Conservation (phyloP, 2,113 vertebrate genomes). For the Morone saxatilis region DNA sequence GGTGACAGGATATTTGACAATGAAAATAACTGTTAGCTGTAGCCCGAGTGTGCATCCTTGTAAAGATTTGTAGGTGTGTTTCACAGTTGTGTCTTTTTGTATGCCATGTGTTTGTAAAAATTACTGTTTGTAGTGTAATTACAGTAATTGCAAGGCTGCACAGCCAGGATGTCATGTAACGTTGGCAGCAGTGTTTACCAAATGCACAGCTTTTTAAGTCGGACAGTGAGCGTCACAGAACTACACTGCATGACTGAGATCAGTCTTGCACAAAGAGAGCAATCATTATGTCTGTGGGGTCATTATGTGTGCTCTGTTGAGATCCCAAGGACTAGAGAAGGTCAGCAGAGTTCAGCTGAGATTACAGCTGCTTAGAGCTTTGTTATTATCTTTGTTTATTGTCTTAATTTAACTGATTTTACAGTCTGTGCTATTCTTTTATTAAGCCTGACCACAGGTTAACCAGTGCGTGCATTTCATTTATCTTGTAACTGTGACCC, state of each 20-base stretch:
- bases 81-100: background rate
- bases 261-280: constrained; percentile 36
- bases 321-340: background rate
- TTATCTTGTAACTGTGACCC: constrained; percentile 43
- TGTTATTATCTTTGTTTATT: background rate
- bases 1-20: background rate
- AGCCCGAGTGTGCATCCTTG: no score
- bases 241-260: constrained; percentile 28
- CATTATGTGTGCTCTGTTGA: constrained; percentile 29
- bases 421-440: constrained; percentile 1
- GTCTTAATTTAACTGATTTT: constrained; percentile 27
- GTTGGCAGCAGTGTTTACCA: constrained; percentile 36
- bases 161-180: constrained; percentile 16
- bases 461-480: constrained; percentile 31
- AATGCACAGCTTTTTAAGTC: constrained; percentile 37
- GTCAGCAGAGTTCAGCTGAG: constrained; percentile 12
- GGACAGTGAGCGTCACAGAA: constrained; percentile 21
- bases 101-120: constrained; percentile 7
- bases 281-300: constrained; percentile 58
- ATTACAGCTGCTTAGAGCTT: constrained; percentile 10
- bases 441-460: constrained; percentile 9
- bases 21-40: background rate
- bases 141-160: constrained; percentile 40
- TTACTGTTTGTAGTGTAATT: constrained; percentile 48
- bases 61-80: background rate